Base-by-base conservation (phyloP, 2,888 invertebrate species). In the Bembecia ichneumoniformis region DNA sequence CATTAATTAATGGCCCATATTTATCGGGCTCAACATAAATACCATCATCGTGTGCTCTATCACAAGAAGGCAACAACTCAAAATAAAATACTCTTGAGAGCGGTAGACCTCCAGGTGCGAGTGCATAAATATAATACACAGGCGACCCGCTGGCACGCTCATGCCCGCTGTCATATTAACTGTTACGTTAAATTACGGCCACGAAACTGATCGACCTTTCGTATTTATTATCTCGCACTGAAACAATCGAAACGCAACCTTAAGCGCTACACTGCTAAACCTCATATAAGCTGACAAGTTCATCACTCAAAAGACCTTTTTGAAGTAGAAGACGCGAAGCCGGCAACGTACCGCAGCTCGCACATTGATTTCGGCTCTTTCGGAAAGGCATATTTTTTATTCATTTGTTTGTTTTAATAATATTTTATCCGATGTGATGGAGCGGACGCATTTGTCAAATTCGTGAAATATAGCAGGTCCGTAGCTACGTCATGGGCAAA, bases 331-430 rank as follows among this genome's bases (percentile, higher is more conserved):
- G 49, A 51, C 56, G 58, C 49, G 53, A 47, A 60, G 58, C 66
- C 71, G 65, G 73, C 76, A 72, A 77, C 70, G 77, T 75, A 81
- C 75, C 73, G 69, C 62, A 74, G 74, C 81, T 80, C 76, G 83
- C 83, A 81, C 86, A 86, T 87, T 86, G 87, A 87, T 87, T 87
- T 86, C 83, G 86, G 83, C 79, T 82, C 81, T 81, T 82, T 80
- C 79, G 77, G 79, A 82, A 81, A 81, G 80, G 71, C 68, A 76
- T 79, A 65, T 82, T 86, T 86, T 86, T 84, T 83, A 77, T 84
- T 71, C 77, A 73, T 83, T 84, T 87, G 84, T 86, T 87, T 87
- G 87, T 87, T 87, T 87, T 84, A 86, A 82, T 83, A 86, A 87
- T 86, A 86, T 84, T 84, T 87, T 84, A 86, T 84, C 82, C 68